Evolutionary conservation across 2,888 invertebrate species (phyloP), one percentile per base, ranked within the genome.

Genomic region (Philaethria dido): DNA sequence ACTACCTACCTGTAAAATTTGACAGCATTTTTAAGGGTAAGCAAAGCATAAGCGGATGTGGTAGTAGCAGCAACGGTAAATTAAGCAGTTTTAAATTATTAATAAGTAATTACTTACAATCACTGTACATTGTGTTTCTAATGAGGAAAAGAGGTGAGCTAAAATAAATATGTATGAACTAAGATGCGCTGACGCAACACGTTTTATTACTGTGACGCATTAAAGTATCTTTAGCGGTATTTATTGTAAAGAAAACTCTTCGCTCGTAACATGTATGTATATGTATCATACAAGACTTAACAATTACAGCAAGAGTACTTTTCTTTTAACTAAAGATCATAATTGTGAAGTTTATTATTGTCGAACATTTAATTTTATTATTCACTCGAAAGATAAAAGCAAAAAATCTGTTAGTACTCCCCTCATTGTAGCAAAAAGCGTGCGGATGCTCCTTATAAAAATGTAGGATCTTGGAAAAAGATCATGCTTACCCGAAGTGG

Each of bases 401-500:
- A 62, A 64, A 68, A 70, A 70, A 64, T 62, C 60, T 68, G 62
- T 68, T 69, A 62, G 68, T 67, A 61, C 64, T 52, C 59, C 67
- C 50, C 64, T 67, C 64, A 59, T 61, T 69, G 64, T 64, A 68
- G 68, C 62, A 70, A 64, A 57, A 68, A 70, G 72, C 75, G 76
- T 77, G 77, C 83, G 83, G 81, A 87, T 84, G 81, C 79, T 84
- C 84, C 88, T 90, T 91, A 92, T 92, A 93, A 92, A 93, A 92
- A 92, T 92, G 89, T 90, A 84, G 89, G 89, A 89, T 88, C 88
- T 84, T 79, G 86, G 85, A 86, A 88, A 89, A 89, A 92, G 92
- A 92, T 92, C 92, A 92, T 90, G 89, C 89, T 84, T 81, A 75
- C 77, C 74, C 80, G 75, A 80, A 80, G 78, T 80, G 80, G 76